These are phyloP conservation scores for Ennomos erosarius DNA, from an alignment of 2,888 invertebrate genomes.

Conservation along the genomic window DNA sequence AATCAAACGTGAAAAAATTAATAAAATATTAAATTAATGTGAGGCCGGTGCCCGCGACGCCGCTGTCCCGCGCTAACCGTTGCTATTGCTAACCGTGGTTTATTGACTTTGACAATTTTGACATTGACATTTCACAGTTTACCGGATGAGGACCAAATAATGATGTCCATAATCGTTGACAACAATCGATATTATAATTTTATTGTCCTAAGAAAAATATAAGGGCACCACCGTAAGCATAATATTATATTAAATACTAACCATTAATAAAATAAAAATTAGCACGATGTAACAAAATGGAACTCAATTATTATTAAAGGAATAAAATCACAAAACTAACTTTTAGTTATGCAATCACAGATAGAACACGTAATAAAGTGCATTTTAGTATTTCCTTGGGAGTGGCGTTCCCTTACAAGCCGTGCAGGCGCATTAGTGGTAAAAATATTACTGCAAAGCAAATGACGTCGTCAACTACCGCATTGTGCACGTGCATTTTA, in stretches of 20 bases:
- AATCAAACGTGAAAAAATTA: no score
- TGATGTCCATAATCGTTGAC: not conserved
- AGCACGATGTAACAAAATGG: constrained; percentile 34
- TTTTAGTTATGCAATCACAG: constrained; percentile 58
- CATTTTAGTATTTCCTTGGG: constrained; percentile 70
- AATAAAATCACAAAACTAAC: constrained; percentile 47
- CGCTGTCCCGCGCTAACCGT: no score
- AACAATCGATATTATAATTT: constrained; percentile 5
- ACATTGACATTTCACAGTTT: no score
- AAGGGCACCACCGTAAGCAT: not conserved
- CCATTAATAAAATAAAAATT: constrained; percentile 48
- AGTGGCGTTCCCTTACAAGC: constrained; percentile 64
- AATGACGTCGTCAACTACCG: constrained; percentile 81
- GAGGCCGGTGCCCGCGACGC: no score
- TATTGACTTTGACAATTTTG: no score
- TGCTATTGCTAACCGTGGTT: no score
- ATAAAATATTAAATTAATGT: no score
- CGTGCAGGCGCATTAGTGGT: constrained; percentile 81
- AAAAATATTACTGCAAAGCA: constrained; percentile 83
- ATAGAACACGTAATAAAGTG: constrained; percentile 65
- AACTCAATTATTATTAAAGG: constrained; percentile 35
- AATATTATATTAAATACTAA: constrained; percentile 35
- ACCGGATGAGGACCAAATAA: no score
- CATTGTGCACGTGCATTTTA: constrained; percentile 82
- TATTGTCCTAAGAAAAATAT: not conserved